phyloP scores from a whole-genome alignment of 1,140 invertebrate genomes.

The Lordiphosa stackelbergi region DNA sequence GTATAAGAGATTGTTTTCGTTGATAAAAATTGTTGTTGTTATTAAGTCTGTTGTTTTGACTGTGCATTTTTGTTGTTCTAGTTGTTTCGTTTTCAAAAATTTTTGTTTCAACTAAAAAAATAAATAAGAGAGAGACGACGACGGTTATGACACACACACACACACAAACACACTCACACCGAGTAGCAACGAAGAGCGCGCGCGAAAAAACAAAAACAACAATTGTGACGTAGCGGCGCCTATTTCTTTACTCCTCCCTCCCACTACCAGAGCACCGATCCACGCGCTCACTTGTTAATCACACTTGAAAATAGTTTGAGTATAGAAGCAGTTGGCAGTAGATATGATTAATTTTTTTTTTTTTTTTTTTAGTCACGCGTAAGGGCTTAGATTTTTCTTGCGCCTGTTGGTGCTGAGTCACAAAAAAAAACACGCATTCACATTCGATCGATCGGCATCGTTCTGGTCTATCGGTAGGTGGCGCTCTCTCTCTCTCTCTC shows the following conservation, averaged over 20 bases:
- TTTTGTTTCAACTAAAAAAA: slow-evolving; percentile 6
- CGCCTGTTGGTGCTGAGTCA: slow-evolving; percentile 21
- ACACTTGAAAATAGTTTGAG: slow-evolving; percentile 25
- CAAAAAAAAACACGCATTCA: slow-evolving; percentile 15
- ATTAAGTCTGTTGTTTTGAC: slow-evolving; percentile 34
- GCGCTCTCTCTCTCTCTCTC: not conserved
- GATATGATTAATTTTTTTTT: slow-evolving; percentile 56
- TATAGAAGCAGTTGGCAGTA: slow-evolving; percentile 5
- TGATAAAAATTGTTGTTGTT: slow-evolving; percentile 38
- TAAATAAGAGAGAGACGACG: slow-evolving; percentile 1
- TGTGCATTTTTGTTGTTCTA: slow-evolving; percentile 29
- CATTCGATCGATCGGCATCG: slow-evolving; percentile 23
- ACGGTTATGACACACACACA: slow-evolving; percentile 5
- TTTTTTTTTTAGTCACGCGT: slow-evolving; percentile 61
- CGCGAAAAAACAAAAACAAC: slow-evolving; percentile 16
- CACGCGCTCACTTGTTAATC: slow-evolving; percentile 56
- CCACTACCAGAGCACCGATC: slow-evolving; percentile 19
- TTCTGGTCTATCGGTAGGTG: slow-evolving; percentile 32
- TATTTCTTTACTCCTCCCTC: slow-evolving; percentile 8
- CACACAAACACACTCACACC: slow-evolving; percentile 5
- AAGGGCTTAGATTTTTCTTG: slow-evolving; percentile 53
- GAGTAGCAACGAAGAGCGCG: too few relatives aligned
- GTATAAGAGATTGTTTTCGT: slow-evolving; percentile 34
- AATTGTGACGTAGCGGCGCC: slow-evolving; percentile 22
- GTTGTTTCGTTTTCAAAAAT: slow-evolving; percentile 5